Evolutionary conservation across 2,113 vertebrate genomes (phyloP), one percentile per base, ranked within the genome.

Genomic region (Tragulus kanchil): DNA sequence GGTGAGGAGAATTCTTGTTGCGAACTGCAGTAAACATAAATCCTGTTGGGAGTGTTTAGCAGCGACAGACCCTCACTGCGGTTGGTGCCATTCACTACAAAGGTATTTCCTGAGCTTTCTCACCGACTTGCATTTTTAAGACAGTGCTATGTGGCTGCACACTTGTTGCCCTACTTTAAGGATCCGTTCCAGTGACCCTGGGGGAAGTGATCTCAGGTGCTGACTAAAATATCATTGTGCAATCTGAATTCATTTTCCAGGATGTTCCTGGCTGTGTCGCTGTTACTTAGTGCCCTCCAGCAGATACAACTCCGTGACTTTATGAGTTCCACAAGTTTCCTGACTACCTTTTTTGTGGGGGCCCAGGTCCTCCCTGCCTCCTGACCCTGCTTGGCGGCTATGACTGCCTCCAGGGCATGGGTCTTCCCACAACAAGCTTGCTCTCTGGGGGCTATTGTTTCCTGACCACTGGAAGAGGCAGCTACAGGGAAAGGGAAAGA

Each of bases 1-100:
- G 99, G 98, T 99, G 82, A 98, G 94, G 95, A 99, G 99, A 93
- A 98, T 99, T 48, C 98, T 94, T 16, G 98, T 99, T 89, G 98
- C 99, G 69, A 98, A 98, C 48, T 99, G 99, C 62, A 25, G 54
- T 94, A 98, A 96, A 62, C 98, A 98, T 36, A 73, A 56, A 85
- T 98, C 98, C 17, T 94, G 99, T 92, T 86, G 69, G 62, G 94
- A 97, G n/a, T 99, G 99, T 96, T 98, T 99, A 96, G 97, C 98
- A 95, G 99, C 99, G 52, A 98, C 98, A 97, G 99, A 99, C 98
- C 99, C 99, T 25, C 93, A 98, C 98, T 99, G 99, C 95, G 99
- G 99, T 21, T 99, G 99, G 99, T 99, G 99, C 93, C 97, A 97
- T 96, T 97, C 75, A 7, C 90, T 59, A 3, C 98, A 23, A 97